Conservation (phyloP, 1,140 invertebrate genomes). For the Sarcophaga peregrina region DNA sequence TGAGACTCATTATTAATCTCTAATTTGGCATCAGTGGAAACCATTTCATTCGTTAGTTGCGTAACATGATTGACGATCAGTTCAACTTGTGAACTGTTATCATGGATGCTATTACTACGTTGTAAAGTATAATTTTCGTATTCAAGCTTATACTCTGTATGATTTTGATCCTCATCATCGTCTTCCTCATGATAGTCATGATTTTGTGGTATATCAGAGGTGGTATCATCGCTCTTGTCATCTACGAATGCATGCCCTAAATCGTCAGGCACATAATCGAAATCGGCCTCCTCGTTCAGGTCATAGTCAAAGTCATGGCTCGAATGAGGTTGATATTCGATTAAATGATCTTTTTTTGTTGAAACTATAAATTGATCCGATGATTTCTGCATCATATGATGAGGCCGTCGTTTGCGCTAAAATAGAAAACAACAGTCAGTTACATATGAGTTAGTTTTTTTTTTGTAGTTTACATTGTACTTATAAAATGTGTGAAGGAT, state of each 20-base stretch:
- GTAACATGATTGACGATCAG: not conserved
- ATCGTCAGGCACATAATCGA: slow-evolving; percentile 44
- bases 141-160: not conserved
- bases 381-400: not conserved
- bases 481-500: too few relatives aligned
- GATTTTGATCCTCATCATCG: not conserved
- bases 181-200: not conserved
- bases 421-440: not conserved
- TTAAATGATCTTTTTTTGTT: slow-evolving; percentile 1
- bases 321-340: not conserved
- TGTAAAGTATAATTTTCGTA: not conserved
- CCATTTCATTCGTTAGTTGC: not conserved
- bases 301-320: slow-evolving; percentile 47
- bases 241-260: slow-evolving; percentile 2
- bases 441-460: too few relatives aligned
- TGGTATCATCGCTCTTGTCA: not conserved
- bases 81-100: not conserved
- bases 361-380: not conserved
- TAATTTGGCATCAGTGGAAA: not conserved
- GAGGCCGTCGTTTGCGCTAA: slow-evolving; percentile 17
- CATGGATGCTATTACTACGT: not conserved
- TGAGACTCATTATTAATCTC: not conserved
- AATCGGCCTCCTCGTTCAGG: slow-evolving; percentile 47
- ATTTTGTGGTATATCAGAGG: not conserved
- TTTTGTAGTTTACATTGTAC: too few relatives aligned